These are phyloP conservation scores for Centroberyx gerrardi DNA, from an alignment of 2,797 vertebrate species.

Conservation along the genomic window DNA sequence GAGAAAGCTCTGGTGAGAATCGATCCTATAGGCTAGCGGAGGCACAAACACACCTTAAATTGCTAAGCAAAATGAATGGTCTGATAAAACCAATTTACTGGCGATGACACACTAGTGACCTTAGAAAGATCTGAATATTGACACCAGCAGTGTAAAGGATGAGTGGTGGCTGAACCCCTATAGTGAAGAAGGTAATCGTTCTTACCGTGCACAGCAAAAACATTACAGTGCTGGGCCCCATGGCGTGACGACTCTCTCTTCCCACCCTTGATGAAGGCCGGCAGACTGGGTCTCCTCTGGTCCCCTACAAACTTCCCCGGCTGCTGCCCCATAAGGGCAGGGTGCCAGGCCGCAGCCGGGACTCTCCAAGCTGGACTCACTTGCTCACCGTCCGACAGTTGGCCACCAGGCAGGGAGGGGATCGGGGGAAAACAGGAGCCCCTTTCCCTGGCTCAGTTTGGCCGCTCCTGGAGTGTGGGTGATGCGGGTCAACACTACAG, in stretches of 20 bases:
- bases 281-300: constrained; percentile 97
- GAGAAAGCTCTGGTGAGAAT: background rate
- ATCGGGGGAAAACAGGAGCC: constrained; percentile 39
- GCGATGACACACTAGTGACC: background rate
- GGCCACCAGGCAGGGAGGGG: constrained; percentile 36
- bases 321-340: constrained; percentile 99
- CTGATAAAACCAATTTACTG: background rate
- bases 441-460: constrained; percentile 53
- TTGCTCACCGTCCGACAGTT: constrained; percentile 54
- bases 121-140: background rate
- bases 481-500: constrained; percentile 48
- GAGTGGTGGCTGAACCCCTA: background rate
- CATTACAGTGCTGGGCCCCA: constrained; percentile 91
- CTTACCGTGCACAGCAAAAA: constrained; percentile 98
- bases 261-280: constrained; percentile 95
- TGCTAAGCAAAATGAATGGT: background rate
- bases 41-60: background rate
- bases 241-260: constrained; percentile 93
- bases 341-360: constrained; percentile 86
- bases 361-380: constrained; percentile 80
- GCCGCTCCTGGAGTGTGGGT: constrained; percentile 50
- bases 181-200: constrained; percentile 12
- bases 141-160: background rate
- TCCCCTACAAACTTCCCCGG: constrained; percentile 99
- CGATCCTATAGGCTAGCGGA: constrained; percentile 6